A percentile compares a stretch with the other conserved stretches of the same genome.
Conservation (phyloP, 2,888 invertebrate species). For the Rotaria magnacalcarata region DNA sequence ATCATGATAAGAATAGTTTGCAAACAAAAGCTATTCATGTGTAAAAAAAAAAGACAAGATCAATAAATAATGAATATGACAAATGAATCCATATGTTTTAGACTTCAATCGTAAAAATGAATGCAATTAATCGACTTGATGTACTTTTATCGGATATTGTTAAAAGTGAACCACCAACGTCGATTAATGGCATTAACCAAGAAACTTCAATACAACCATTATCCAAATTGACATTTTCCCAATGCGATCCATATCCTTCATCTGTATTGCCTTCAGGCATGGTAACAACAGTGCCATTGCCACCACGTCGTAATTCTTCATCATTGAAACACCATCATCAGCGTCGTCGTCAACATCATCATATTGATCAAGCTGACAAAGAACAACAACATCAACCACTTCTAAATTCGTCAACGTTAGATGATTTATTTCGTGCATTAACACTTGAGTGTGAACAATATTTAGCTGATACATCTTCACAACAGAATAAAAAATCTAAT, state of each 20-base stretch:
- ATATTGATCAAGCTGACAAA: not conserved
- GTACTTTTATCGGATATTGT: not conserved
- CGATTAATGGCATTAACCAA: not conserved
- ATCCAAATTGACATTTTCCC: not conserved
- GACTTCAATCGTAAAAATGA: not conserved
- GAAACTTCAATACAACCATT: not conserved
- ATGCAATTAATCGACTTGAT: not conserved
- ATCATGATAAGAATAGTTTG: not conserved
- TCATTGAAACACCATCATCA: not conserved
- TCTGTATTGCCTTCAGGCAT: not conserved
- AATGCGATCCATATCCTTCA: not conserved
- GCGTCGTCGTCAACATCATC: not conserved
- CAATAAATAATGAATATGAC: too few relatives aligned
- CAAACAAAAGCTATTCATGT: too few relatives aligned
- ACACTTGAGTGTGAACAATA: slow-evolving; percentile 29
- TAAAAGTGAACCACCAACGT: not conserved
- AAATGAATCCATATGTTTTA: too few relatives aligned
- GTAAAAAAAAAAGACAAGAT: too few relatives aligned
- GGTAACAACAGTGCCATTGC: not conserved
- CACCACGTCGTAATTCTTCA: not conserved
- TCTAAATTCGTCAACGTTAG: slow-evolving; percentile 28
- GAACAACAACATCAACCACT: not conserved
- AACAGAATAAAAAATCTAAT: not conserved
- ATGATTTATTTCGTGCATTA: slow-evolving; percentile 35
- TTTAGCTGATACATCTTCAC: not conserved